Percentiles rank a stretch among this genome's conserved stretches.
Evolutionary conservation across 2,797 vertebrate genomes (phyloP).

Genomic region (Adelosebastes latens): DNA sequence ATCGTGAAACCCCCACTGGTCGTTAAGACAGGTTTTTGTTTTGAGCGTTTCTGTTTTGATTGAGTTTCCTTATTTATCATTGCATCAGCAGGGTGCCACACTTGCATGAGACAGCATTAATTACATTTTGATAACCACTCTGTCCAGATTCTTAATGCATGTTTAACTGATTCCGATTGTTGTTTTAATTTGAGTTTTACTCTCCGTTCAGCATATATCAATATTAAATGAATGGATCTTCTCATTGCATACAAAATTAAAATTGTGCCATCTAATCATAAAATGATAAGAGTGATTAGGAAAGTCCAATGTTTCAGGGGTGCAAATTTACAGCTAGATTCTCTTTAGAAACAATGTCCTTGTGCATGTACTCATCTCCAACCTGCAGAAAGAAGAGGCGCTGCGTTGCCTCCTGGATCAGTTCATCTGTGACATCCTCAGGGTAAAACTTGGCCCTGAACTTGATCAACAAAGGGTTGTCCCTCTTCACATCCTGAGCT

Average conservation of each 20-base stretch:
- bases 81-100: background rate
- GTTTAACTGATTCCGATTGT: background rate
- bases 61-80: background rate
- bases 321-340: background rate
- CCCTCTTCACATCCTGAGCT: slow-evolving; percentile 93
- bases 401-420: slow-evolving; percentile 97
- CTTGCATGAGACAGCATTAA: background rate
- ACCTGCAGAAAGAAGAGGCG: slow-evolving; percentile 95
- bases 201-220: background rate
- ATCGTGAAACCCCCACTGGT: slow-evolving; percentile 17
- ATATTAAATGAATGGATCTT: background rate
- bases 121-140: background rate
- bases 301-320: background rate
- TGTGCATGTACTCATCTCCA: background rate
- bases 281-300: background rate
- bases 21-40: slow-evolving; percentile 20
- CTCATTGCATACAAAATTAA: background rate
- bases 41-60: slow-evolving; percentile 49
- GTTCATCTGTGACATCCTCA: slow-evolving; percentile 94
- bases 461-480: slow-evolving; percentile 94
- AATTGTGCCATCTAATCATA: background rate
- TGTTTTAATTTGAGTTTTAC: background rate
- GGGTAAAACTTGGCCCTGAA: slow-evolving; percentile 98
- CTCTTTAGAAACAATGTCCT: background rate
- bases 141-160: background rate